Evolutionary conservation across 1,140 invertebrate genomes (phyloP).

Genomic region (Mactra quadrangularis): DNA sequence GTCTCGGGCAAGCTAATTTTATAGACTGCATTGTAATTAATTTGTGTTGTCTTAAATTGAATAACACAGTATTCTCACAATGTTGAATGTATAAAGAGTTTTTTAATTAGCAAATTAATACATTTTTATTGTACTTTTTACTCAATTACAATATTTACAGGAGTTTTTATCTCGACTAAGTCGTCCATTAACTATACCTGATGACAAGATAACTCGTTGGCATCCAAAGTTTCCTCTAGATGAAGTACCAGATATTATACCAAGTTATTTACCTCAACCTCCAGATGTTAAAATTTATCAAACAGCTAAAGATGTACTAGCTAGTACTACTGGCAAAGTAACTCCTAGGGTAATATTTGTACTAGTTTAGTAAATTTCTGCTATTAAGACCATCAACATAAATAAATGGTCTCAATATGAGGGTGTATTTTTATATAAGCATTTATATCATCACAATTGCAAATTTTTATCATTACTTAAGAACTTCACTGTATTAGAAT

Average conservation of each 20-base stretch:
- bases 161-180: slow-evolving; percentile 90
- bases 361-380: background rate
- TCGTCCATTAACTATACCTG: slow-evolving; percentile 89
- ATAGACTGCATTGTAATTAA: too few relatives aligned
- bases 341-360: slow-evolving; percentile 71
- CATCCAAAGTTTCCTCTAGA: slow-evolving; percentile 96
- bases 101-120: too few relatives aligned
- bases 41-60: too few relatives aligned
- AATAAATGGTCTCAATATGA: background rate
- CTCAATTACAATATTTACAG: too few relatives aligned
- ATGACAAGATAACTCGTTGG: slow-evolving; percentile 92
- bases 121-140: too few relatives aligned
- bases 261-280: slow-evolving; percentile 89
- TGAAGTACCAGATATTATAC: slow-evolving; percentile 90
- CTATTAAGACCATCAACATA: too few relatives aligned
- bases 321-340: slow-evolving; percentile 71
- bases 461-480: too few relatives aligned
- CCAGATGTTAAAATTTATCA: slow-evolving; percentile 89
- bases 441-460: background rate
- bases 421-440: too few relatives aligned
- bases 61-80: too few relatives aligned
- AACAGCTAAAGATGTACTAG: slow-evolving; percentile 92
- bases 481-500: too few relatives aligned
- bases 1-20: too few relatives aligned
- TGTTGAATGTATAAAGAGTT: too few relatives aligned